Percentiles rank a stretch among this genome's conserved stretches.
Evolutionary conservation across 2,888 invertebrate genomes (phyloP).

Genomic region (Julus scanicus): DNA sequence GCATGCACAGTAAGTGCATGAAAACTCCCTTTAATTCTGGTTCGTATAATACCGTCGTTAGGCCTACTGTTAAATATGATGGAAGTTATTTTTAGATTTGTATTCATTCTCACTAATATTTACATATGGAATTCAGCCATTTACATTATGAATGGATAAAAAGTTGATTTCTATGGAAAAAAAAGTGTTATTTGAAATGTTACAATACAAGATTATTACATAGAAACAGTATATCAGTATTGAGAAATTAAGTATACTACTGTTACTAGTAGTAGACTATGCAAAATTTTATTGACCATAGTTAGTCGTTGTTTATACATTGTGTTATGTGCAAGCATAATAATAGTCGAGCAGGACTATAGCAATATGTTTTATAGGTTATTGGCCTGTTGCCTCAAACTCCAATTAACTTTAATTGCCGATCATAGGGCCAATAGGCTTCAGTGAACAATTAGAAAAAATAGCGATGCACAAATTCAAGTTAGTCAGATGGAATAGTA

Average conservation of each 20-base stretch:
- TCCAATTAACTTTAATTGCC: neutral
- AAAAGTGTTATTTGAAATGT: neutral
- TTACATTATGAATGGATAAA: neutral
- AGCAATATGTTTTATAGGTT: neutral
- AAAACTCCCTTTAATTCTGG: neutral
- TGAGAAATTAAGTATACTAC: neutral
- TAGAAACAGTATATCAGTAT: neutral
- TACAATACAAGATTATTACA: neutral
- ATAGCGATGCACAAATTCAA: neutral
- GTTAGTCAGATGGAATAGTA: neutral
- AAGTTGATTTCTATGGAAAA: neutral
- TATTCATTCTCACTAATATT: neutral
- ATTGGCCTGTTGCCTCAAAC: neutral
- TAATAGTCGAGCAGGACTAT: neutral
- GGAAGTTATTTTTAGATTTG: neutral
- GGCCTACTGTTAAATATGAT: neutral
- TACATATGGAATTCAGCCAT: neutral
- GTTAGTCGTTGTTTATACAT: neutral
- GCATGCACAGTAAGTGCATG: too few relatives aligned
- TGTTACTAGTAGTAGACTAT: slow-evolving; percentile 29
- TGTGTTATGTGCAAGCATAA: neutral
- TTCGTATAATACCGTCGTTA: neutral
- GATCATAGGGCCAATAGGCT: neutral
- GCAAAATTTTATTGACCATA: slow-evolving; percentile 19
- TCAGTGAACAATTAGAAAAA: neutral